Conservation (phyloP, 2,113 vertebrate genomes). For the Oryzias celebensis region DNA sequence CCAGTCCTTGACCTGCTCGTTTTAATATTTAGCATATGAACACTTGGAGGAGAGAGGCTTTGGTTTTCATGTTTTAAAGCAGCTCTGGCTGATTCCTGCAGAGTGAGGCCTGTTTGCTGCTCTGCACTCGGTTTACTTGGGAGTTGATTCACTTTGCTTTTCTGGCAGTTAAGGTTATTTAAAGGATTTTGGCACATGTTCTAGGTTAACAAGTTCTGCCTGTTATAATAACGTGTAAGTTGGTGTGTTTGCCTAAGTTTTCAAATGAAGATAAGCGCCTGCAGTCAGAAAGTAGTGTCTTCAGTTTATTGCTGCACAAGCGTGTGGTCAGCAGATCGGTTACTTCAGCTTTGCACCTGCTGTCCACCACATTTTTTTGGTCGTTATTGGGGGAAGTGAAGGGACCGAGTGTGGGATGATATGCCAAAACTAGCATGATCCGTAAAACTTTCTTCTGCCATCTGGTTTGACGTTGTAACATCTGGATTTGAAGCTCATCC, state of each 20-base stretch:
- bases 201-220: constrained; percentile 74
- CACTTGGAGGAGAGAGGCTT: constrained; percentile 45
- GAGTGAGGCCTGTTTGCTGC: constrained; percentile 52
- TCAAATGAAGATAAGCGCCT: constrained; percentile 40
- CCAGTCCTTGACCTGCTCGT: constrained; percentile 61
- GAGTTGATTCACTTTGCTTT: constrained; percentile 45
- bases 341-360: constrained; percentile 62
- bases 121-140: constrained; percentile 36
- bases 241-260: constrained; percentile 18
- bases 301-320: constrained; percentile 29
- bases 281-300: constrained; percentile 31
- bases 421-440: constrained; percentile 17
- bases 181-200: constrained; percentile 44
- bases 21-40: constrained; percentile 51
- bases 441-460: constrained; percentile 19
- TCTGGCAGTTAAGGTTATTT: constrained; percentile 39
- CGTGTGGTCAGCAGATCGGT: constrained; percentile 18
- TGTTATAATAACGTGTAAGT: constrained; percentile 54
- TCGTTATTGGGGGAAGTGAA: constrained; percentile 24
- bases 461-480: constrained; percentile 36
- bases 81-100: constrained; percentile 28
- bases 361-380: constrained; percentile 30
- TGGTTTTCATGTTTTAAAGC: constrained; percentile 54
- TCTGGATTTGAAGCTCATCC: constrained; percentile 52
- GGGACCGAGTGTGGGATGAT: constrained; percentile 15